phyloP scores from a whole-genome alignment of 2,113 vertebrate species.

The Odobenus rosmarus region DNA sequence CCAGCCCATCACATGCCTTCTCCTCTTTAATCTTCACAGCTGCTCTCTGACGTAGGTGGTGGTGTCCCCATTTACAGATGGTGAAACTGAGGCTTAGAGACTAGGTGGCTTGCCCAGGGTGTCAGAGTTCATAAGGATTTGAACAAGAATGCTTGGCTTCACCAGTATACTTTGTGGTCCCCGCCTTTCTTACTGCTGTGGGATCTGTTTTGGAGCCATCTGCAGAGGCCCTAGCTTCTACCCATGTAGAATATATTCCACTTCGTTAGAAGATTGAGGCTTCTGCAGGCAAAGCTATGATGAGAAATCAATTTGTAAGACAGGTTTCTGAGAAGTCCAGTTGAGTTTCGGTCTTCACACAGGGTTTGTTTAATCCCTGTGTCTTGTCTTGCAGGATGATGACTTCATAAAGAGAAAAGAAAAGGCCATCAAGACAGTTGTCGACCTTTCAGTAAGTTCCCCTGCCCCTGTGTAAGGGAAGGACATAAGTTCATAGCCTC shows the following conservation, averaged over 20 bases:
- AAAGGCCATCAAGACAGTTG: constrained; percentile 88
- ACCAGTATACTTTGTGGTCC: rapidly evolving
- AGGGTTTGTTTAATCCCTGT: constrained; percentile 10
- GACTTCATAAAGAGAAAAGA: constrained; percentile 93
- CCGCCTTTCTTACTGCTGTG: background rate
- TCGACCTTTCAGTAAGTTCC: constrained; percentile 91
- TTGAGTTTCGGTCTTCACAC: background rate
- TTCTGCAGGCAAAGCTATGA: background rate
- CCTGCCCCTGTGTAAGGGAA: background rate
- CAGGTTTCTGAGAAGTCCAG: background rate
- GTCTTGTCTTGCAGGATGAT: constrained; percentile 89
- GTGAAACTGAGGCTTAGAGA: background rate
- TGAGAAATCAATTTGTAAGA: background rate
- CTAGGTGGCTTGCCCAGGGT: background rate
- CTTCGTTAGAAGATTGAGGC: background rate
- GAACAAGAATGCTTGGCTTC: background rate
- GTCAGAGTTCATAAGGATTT: background rate
- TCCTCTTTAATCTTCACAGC: background rate
- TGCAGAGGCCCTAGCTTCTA: background rate
- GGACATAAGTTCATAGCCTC: background rate
- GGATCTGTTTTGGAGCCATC: background rate
- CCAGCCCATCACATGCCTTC: background rate
- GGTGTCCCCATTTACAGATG: background rate
- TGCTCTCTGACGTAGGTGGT: background rate
- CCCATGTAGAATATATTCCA: background rate